These are phyloP conservation scores for Brachionichthys hirsutus DNA, from an alignment of 2,113 vertebrate species.

Conservation along the genomic window DNA sequence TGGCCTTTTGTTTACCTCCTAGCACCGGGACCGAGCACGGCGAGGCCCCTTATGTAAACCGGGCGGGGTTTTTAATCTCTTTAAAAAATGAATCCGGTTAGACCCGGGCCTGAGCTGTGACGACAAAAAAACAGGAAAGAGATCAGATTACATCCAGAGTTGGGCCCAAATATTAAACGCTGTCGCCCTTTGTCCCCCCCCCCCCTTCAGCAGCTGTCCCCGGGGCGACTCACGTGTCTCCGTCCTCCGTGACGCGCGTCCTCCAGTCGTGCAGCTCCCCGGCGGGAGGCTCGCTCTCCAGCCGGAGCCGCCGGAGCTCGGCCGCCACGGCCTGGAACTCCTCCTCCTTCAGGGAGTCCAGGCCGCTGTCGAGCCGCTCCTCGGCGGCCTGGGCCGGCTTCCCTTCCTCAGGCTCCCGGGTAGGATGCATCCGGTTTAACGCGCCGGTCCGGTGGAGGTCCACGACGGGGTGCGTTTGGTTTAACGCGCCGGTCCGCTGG, in stretches of 20 bases:
- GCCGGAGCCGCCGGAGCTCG: conserved; percentile 79
- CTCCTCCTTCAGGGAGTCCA: conserved; percentile 93
- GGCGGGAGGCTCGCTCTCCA: conserved; percentile 62
- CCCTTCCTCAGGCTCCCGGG: conserved; percentile 74
- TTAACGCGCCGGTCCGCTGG: no score
- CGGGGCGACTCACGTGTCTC: conserved; percentile 90
- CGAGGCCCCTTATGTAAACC: background rate
- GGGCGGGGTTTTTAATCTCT: background rate
- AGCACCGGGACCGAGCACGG: conserved; percentile 17
- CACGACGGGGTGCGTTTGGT: conserved; percentile 60
- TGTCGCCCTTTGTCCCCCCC: no score
- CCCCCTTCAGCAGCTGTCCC: background rate
- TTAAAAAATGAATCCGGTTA: background rate
- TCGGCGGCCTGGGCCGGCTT: conserved; percentile 64
- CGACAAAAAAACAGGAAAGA: conserved; percentile 39
- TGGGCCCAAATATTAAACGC: conserved; percentile 47
- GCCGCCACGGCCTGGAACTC: conserved; percentile 84
- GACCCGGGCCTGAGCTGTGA: conserved; percentile 24
- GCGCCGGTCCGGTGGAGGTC: conserved; percentile 64
- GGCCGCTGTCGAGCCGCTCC: conserved; percentile 90
- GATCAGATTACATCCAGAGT: conserved; percentile 54
- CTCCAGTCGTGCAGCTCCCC: conserved; percentile 77
- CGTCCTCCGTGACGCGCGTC: conserved; percentile 86
- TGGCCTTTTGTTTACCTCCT: conserved; percentile 72
- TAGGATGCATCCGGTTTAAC: conserved; percentile 75